Base-by-base conservation (phyloP, 1,140 invertebrate species). In the Homarus americanus region DNA sequence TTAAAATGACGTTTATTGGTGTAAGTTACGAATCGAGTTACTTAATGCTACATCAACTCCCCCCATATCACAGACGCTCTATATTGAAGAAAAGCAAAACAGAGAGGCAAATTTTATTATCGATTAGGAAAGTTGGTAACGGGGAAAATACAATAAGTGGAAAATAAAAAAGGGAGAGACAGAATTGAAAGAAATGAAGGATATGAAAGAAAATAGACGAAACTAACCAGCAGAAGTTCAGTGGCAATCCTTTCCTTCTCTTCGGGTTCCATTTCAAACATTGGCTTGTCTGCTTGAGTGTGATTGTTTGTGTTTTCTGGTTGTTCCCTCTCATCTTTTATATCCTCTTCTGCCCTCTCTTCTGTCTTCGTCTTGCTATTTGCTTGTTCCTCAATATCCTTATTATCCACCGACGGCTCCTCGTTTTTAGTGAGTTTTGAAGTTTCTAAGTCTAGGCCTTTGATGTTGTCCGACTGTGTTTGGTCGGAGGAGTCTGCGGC, bases 241-340 rank as follows among this genome's bases (percentile, higher is more conserved):
- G 83, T 91, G 0, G 78, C 63, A 12, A 91, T 87, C n/a, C 84
- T 87, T 15, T 87, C 72, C 85, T 88, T 92, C 80, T 87, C 87
- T 7, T 92, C 87, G 49, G 84, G 85, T 40, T 91, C 90, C 49
- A 87, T 69, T 36, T 92, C 92, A 38, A 87, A 86, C 38, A 79
- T 40, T 12, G 63, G 28, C 20, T 72, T 53, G 24, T 87, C 85
- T 20, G 44, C 86, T 34, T 82, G 28, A 49, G 85, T 36, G 1
- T 44, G 36, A 7, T 66, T 73, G 9, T 92, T 87, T 49, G 32
- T 63, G 20, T 34, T 7, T 72, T 34, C 66, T 32, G 28, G 63
- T 24, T 69, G n/a, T 32, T 69, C 63, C 0, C 28, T 32, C n/a
- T 69, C 63, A 32, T 32, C 63, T 63, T 38, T 76, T 69, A 41